Evolutionary conservation across 1,140 invertebrate species (phyloP).

Genomic region (Anoplophora glabripennis): DNA sequence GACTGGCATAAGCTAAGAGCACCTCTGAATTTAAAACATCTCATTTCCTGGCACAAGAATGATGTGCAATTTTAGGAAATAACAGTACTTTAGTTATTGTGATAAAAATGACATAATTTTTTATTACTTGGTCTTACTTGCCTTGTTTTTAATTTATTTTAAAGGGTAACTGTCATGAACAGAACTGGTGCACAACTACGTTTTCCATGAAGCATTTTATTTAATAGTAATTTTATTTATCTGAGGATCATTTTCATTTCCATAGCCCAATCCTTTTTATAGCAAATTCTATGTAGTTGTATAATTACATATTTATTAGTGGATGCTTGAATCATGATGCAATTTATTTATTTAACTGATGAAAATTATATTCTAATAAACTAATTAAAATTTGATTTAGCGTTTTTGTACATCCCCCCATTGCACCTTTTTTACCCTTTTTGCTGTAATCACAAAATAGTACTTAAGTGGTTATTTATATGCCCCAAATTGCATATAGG

Average conservation of each 20-base stretch:
- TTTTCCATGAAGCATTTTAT: constrained; percentile 25
- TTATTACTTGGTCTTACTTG: constrained; percentile 21
- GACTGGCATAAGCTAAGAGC: constrained; percentile 37
- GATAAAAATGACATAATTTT: constrained; percentile 14
- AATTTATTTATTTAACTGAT: constrained; percentile 46
- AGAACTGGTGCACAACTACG: constrained; percentile 24
- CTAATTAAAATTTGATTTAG: constrained; percentile 25
- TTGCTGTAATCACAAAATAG: background rate
- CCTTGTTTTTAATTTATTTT: background rate
- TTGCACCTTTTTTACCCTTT: too few species aligned
- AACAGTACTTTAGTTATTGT: constrained; percentile 21
- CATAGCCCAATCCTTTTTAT: too few species aligned
- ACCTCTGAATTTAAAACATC: constrained; percentile 26
- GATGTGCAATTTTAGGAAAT: constrained; percentile 25
- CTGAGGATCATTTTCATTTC: constrained; percentile 8
- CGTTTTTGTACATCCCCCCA: constrained; percentile 1
- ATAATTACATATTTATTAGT: constrained; percentile 37
- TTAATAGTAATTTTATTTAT: constrained; percentile 22
- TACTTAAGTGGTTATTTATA: too few species aligned
- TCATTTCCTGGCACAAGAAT: constrained; percentile 21
- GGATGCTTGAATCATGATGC: constrained; percentile 42
- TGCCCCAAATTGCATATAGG: too few species aligned
- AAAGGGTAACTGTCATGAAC: background rate
- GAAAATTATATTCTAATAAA: constrained; percentile 48
- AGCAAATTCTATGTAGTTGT: constrained; percentile 2